Evolutionary conservation across 2,797 vertebrate genomes (phyloP), one percentile per base, ranked within the genome.

Genomic region (Setipinna tenuifilis): DNA sequence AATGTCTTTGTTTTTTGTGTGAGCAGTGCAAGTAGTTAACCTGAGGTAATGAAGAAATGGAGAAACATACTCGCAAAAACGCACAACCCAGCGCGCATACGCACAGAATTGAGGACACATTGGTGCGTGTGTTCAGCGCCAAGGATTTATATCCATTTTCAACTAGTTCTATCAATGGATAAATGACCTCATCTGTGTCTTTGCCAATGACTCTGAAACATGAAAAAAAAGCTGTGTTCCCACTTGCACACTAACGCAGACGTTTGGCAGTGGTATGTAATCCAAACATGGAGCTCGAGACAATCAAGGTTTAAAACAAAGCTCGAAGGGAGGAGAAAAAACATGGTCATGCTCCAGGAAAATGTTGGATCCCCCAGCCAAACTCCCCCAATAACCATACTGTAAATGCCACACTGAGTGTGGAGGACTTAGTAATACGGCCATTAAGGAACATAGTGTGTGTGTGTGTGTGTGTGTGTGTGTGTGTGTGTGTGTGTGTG

Each of bases 221-320:
- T 78, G 88, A 88, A 88, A 90, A 89, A 89, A 90, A 89, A 87
- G 87, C 88, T 90, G 41, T 31, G 71, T 78, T 78, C 71, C 90
- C 88, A 46, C 86, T 84, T 85, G 84, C 87, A 88, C 91, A 92
- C 91, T 92, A 91, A 91, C 41, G 88, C 88, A 91, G 57, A 87
- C 86, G 87, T 89, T 81, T 91, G 87, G 90, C 88, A 85, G 85
- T 80, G 92, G 84, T 88, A 87, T 87, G 58, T 92, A 90, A 90
- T 88, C 94, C 94, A 95, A 95, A 95, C 92, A 95, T 93, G 93
- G 95, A 94, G 91, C 92, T 89, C 88, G 81, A 92, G 92, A 88
- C 88, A 87, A 88, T 88, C 85, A 83, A 84, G 83, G 87, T 86
- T 68, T 85, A 88, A 81, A 87, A 86, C 85, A 84, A 84, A 78